phyloP scores from a whole-genome alignment of 2,113 vertebrate genomes.

The Tretioscincus oriximinensis region DNA sequence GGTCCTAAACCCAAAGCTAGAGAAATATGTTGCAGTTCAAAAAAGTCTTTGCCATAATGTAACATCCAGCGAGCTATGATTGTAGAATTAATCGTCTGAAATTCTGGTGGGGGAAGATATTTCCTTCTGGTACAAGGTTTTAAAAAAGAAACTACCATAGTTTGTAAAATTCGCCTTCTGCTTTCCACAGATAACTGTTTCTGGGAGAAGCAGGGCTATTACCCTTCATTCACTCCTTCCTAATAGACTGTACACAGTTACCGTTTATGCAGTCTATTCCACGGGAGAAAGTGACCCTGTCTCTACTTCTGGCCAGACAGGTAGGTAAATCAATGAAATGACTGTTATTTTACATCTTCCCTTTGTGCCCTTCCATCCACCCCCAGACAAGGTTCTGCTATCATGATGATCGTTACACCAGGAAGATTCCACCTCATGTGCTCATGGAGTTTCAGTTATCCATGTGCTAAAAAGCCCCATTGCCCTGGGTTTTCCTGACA shows the following conservation, averaged over 20 bases:
- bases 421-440: no score
- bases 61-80: neutral
- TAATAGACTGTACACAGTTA: slow-evolving; percentile 83
- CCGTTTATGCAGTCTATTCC: slow-evolving; percentile 81
- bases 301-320: slow-evolving; percentile 76
- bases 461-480: neutral
- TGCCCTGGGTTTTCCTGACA: no score
- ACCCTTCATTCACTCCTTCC: slow-evolving; percentile 78
- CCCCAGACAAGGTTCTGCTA: accelerated
- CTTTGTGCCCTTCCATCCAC: accelerated
- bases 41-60: neutral
- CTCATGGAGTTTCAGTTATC: no score
- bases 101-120: neutral
- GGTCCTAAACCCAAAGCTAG: neutral
- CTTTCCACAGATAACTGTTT: slow-evolving; percentile 73
- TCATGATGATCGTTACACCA: neutral
- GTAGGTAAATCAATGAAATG: slow-evolving; percentile 52
- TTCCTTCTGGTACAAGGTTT: neutral
- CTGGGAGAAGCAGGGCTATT: slow-evolving; percentile 71
- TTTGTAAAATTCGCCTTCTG: accelerated
- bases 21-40: neutral
- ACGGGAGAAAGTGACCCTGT: slow-evolving; percentile 79
- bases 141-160: no score
- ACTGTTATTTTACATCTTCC: accelerated
- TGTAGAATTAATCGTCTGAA: neutral